Percentiles rank a stretch among this genome's conserved stretches.
Conservation (phyloP, 1,140 invertebrate species). For the Cydia amplana region DNA sequence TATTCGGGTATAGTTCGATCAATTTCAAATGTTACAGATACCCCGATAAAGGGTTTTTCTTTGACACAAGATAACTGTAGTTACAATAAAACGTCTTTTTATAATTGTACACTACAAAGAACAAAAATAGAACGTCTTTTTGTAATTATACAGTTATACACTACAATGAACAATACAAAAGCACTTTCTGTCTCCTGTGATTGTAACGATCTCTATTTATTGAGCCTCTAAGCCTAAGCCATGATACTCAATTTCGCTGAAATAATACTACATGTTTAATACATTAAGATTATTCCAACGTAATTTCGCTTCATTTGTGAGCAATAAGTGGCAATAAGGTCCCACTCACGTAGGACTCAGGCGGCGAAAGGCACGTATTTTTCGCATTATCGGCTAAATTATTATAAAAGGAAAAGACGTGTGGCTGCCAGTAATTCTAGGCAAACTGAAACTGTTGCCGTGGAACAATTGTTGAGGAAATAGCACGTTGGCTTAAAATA, state of each 20-base stretch:
- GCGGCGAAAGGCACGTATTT: slow-evolving; percentile 71
- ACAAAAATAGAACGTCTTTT: too few relatives aligned
- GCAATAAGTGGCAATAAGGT: slow-evolving; percentile 70
- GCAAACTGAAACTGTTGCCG: slow-evolving; percentile 50
- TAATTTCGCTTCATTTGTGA: slow-evolving; percentile 67
- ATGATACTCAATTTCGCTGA: slow-evolving; percentile 38
- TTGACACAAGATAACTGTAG: too few relatives aligned
- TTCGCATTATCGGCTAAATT: slow-evolving; percentile 77
- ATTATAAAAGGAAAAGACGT: slow-evolving; percentile 73
- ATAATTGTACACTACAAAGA: too few relatives aligned
- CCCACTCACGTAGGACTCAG: slow-evolving; percentile 62
- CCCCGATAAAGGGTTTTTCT: too few relatives aligned
- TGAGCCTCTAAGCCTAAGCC: neutral
- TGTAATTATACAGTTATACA: too few relatives aligned
- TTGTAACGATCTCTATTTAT: neutral
- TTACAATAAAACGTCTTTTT: too few relatives aligned
- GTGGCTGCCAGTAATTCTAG: slow-evolving; percentile 64
- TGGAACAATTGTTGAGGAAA: slow-evolving; percentile 59
- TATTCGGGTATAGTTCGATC: too few relatives aligned
- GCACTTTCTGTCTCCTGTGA: neutral
- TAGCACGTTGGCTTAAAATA: slow-evolving; percentile 54
- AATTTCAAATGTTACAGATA: too few relatives aligned
- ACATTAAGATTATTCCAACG: slow-evolving; percentile 58
- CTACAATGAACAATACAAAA: neutral
- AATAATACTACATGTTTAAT: slow-evolving; percentile 54